Base-by-base conservation (phyloP, 2,888 invertebrate genomes). In the Pseudeuparius sepicola region DNA sequence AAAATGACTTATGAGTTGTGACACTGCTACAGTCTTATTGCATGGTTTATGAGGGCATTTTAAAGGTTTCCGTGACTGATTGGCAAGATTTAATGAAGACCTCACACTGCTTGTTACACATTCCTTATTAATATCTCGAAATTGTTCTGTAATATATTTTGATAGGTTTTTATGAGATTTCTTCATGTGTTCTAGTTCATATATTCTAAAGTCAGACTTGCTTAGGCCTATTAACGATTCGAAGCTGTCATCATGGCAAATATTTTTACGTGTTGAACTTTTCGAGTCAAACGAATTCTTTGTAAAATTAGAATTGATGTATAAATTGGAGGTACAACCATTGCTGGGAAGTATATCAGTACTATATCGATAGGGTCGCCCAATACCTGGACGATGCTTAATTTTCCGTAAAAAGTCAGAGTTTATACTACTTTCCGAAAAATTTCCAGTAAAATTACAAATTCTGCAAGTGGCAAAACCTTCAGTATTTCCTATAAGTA, bases 21-120 rank as follows among this genome's bases (percentile, higher is more conserved):
- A 54, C 14, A 55, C 40, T 0, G 59, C 55, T 10, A 61, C 52
- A 16, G 57, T 51, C 43, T 56, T 59, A 24, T 50, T 47, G 40
- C 62, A 62, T 15, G 47, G 48, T 37, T 52, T 50, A 36, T 60
- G 59, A 9, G 59, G 59, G 41, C 62, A 62, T 27, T 42, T 45
- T 23, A 54, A 41, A 7, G 52, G 54, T 11, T 42, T 36, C 27
- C 39, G 44, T n/a, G 45, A 44, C 9, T 39, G 26, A 9, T 38
- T 37, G 11, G 41, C 17, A 29, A 39, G 18, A 16, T 25, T 28
- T 16, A 36, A 30, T 39, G 23, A 30, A n/a, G 38, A 41, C 31
- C 36, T 44, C 18, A 14, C 31, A 24, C 18, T 24, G 29, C 16
- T 28, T 1, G 11, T 9, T 7, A n/a, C 13, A 4, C 12, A 3